Conservation (phyloP, 1,140 invertebrate genomes). For the Acromyrmex echinatior region DNA sequence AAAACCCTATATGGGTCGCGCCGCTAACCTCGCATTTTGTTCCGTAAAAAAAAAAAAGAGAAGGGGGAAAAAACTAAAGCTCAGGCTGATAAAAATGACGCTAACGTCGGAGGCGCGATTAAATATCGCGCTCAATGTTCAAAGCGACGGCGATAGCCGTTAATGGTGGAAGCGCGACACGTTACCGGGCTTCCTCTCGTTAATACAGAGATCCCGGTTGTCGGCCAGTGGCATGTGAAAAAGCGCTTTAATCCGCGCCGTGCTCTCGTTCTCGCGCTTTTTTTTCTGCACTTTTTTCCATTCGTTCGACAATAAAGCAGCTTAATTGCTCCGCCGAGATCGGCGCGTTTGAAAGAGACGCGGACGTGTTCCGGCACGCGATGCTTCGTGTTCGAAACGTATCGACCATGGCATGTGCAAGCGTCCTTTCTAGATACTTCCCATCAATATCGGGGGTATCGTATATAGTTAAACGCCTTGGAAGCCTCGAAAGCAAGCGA, state of each 20-base stretch:
- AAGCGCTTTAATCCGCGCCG: conserved; percentile 60
- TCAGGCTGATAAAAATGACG: conserved; percentile 68
- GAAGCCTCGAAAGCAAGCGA: conserved; percentile 11
- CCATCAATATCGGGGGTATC: conserved; percentile 4
- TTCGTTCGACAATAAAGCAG: conserved; percentile 60
- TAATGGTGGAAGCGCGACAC: conserved; percentile 58
- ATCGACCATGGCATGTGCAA: conserved; percentile 24
- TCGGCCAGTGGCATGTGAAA: conserved; percentile 39
- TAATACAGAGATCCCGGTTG: conserved; percentile 59
- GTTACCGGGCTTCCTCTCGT: conserved; percentile 48
- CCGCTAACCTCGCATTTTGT: conserved; percentile 32
- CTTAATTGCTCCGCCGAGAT: conserved; percentile 62
- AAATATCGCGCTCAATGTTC: conserved; percentile 67
- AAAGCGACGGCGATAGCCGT: conserved; percentile 56
- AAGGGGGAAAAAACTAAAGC: conserved; percentile 43
- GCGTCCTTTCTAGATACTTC: conserved; percentile 7
- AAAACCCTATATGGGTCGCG: too few species aligned
- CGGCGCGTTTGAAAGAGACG: conserved; percentile 54
- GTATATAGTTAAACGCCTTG: not conserved
- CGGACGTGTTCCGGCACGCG: conserved; percentile 48
- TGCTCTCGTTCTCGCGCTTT: conserved; percentile 16
- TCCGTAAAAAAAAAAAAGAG: not conserved
- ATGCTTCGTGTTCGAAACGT: conserved; percentile 31
- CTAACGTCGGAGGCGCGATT: conserved; percentile 61
- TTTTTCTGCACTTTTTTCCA: conserved; percentile 31